phyloP scores from a whole-genome alignment of 2,797 vertebrate genomes.

The Sebastes vulpes region DNA sequence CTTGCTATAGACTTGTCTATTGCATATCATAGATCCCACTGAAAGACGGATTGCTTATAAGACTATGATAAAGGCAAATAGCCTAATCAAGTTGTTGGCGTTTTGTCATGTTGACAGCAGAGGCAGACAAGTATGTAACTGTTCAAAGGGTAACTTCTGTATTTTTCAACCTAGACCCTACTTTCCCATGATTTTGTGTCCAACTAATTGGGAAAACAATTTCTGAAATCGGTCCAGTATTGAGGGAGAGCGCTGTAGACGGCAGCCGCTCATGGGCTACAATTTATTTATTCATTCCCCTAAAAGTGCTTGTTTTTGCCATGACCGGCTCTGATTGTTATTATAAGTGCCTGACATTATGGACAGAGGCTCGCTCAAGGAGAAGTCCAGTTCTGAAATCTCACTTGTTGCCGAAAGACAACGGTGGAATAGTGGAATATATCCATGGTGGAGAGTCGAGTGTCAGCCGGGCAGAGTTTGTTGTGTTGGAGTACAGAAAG shows the following conservation, averaged over 20 bases:
- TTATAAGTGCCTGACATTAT: background rate
- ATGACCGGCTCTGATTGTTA: background rate
- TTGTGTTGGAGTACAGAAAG: background rate
- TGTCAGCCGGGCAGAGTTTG: background rate
- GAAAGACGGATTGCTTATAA: background rate
- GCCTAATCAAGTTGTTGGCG: background rate
- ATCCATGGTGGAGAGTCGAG: background rate
- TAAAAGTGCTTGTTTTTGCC: background rate
- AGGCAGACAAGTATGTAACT: background rate
- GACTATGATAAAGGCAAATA: background rate
- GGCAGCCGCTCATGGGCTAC: background rate
- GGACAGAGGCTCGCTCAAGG: background rate
- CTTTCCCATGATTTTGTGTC: background rate
- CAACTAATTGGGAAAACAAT: background rate
- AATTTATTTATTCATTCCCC: background rate
- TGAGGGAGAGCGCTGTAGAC: background rate
- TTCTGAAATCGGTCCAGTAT: background rate
- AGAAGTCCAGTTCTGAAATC: background rate
- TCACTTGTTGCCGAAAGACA: too few species aligned
- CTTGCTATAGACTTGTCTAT: conserved; percentile 12
- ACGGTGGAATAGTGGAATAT: too few species aligned
- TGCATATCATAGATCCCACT: conserved; percentile 18
- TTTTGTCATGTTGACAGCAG: conserved; percentile 4
- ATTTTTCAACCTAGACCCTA: background rate
- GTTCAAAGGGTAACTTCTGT: background rate